Base-by-base conservation (phyloP, 2,888 invertebrate species). In the Barypeithes pellucidus region DNA sequence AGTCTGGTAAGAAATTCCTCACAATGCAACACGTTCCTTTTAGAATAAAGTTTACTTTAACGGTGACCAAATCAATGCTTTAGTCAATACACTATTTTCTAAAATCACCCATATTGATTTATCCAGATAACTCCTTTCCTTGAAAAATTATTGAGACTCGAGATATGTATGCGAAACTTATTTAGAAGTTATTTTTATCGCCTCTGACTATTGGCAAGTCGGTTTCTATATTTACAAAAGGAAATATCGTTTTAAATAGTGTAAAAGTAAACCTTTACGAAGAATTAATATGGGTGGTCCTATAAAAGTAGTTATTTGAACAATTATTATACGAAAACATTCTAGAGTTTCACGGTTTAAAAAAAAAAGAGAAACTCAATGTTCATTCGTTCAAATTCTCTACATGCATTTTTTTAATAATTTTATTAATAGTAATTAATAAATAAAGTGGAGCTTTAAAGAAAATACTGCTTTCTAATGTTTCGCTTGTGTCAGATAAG, bases 341-440 rank as follows among this genome's bases (percentile, higher is more conserved):
- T 43, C 60, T 22, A 14, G 7, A 60, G 16, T 43, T 43, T 43
- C 60, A 20, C 14, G 20, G 22, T 43, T 22, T 14, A 22, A 60
- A 41, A 14, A 16, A 39, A 43, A 16, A 41, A 60, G 24, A n/a
- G 41, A 60, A 39, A 36, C 22, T 7, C 12, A 22, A 9, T 12
- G 5, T 18, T 18, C 59, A 60, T 60, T 43, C 60, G 43, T 22
- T 22, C 8, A 43, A 60, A 60, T 60, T 60, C 22, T 24, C 43
- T 43, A 41, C n/a, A 39, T 3, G 41, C 22, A 8, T 1, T 60
- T 60, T 60, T 29, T 14, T 24, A 29, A 24, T 52, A 22, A 4
- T 52, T 52, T 24, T 52, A 50, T 50, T 3, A 22, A 50, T 24
- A 18, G 9, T 41, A 12, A 24, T 24, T 24, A 24, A 3, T 24